Evolutionary conservation across 1,140 invertebrate species (phyloP), one percentile per base, ranked within the genome.

Genomic region (Trinorchestia longiramus): DNA sequence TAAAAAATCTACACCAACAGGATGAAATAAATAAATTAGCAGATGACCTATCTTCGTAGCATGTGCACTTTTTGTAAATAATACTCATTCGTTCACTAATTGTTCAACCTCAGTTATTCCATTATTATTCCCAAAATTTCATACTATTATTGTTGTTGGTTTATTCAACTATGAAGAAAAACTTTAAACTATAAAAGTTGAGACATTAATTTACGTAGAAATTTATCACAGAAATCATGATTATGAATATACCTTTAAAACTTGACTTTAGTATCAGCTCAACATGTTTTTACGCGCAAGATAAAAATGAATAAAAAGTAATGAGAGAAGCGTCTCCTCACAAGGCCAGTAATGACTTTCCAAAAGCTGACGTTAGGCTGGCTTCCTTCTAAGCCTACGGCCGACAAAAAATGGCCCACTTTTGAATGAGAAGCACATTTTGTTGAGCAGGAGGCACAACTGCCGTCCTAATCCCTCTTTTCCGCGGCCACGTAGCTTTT

Each of bases 361-460:
- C 43, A 45, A 94, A 94, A 94, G 92, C 92, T 94, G 92, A 94
- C 92, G 92, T 94, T 94, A 94, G 92, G 92, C 92, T 94, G 92
- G 92, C 92, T 94, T 94, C 92, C 43, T 47, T 43, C 92, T 94
- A 94, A 94, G 92, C 92, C 92, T 94, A 94, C 44, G 92, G 44
- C 43, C 92, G 40, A 47, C 92, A 94, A 94, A 94, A 94, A 94
- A 94, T 45, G 92, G 92, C 44, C 92, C 92, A 94, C 92, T 94
- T 94, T 94, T 94, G 92, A 94, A 94, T 94, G 92, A 94, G 92
- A 94, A 94, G 92, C 92, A 94, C 92, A 94, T 94, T 94, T 94
- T 94, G 92, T 94, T 94, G 92, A 42, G 92, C 92, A 94, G 44
- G 92, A 94, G 92, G 92, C 44, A 94, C 92, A 94, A 94, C 92